Percentiles rank a stretch among this genome's conserved stretches.
These are phyloP conservation scores for Crocuta crocuta DNA, from an alignment of 2,113 vertebrate genomes.

Conservation along the genomic window DNA sequence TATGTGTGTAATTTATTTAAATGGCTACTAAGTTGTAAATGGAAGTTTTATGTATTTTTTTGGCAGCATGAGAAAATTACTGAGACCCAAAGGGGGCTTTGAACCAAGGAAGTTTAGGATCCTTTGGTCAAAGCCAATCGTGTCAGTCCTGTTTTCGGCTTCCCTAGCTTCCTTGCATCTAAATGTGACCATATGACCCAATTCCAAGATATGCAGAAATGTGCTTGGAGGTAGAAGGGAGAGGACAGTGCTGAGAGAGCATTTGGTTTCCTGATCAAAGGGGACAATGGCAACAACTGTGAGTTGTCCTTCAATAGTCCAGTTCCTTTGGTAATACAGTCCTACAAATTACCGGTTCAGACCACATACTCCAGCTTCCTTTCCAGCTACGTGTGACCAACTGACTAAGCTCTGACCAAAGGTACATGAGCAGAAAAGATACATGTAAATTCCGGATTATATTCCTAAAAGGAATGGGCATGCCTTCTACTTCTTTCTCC, in stretches of 20 bases:
- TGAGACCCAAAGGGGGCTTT: neutral
- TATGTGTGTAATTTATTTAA: neutral
- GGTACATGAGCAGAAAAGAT: neutral
- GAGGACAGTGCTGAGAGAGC: neutral
- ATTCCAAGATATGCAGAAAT: neutral
- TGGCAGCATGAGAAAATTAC: neutral
- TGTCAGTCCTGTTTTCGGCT: neutral
- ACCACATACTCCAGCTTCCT: neutral
- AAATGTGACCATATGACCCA: neutral
- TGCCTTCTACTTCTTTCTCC: neutral
- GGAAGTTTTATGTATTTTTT: neutral
- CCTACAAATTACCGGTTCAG: neutral
- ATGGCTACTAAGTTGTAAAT: neutral
- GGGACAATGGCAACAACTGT: neutral
- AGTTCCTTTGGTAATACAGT: neutral
- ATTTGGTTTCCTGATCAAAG: neutral
- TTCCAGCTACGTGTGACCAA: neutral
- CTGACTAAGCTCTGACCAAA: neutral
- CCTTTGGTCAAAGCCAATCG: neutral
- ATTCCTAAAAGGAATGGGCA: neutral
- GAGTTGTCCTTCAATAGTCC: neutral
- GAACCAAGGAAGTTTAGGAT: neutral
- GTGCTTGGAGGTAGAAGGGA: neutral
- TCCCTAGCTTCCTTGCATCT: neutral
- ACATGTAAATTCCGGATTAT: neutral